Conservation (phyloP, 2,113 vertebrate species). For the Corythoichthys haematopterus region DNA sequence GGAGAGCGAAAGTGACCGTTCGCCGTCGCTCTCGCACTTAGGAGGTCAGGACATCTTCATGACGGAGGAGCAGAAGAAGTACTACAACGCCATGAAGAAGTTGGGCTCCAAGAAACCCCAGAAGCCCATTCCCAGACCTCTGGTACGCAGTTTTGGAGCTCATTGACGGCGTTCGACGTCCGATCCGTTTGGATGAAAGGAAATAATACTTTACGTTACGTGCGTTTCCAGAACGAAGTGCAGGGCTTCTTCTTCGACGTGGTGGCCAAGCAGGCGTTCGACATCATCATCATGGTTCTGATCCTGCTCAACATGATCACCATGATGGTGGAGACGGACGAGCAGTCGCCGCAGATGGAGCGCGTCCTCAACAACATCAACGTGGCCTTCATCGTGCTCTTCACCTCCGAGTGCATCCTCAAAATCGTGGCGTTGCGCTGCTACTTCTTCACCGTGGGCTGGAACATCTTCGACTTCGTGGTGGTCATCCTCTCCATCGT, state of each 20-base stretch:
- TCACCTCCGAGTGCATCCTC: conserved; percentile 85
- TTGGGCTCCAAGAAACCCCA: conserved; percentile 97
- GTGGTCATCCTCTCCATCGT: conserved; percentile 96
- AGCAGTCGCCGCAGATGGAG: conserved; percentile 84
- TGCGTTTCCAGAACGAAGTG: conserved; percentile 77
- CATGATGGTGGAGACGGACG: conserved; percentile 99
- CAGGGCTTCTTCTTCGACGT: conserved; percentile 94
- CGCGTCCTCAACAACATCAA: conserved; percentile 88
- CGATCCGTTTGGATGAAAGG: no score
- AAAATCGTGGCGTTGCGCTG: conserved; percentile 89
- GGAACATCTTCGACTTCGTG: conserved; percentile 99
- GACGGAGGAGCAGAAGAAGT: conserved; percentile 99
- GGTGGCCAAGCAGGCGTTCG: conserved; percentile 90
- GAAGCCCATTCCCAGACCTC: conserved; percentile 91
- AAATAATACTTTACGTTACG: no score
- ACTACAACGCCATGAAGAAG: conserved; percentile 99
- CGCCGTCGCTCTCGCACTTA: conserved; percentile 77
- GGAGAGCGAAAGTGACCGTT: conserved; percentile 42
- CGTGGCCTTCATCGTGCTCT: conserved; percentile 90
- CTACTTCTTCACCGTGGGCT: conserved; percentile 95
- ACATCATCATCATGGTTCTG: conserved; percentile 96
- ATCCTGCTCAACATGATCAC: conserved; percentile 98
- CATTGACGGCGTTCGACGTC: no score
- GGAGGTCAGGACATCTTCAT: conserved; percentile 99
- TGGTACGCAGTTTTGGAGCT: conserved; percentile 60